Evolutionary conservation across 2,797 vertebrate genomes (phyloP).

Genomic region (Ciconia nigra): DNA sequence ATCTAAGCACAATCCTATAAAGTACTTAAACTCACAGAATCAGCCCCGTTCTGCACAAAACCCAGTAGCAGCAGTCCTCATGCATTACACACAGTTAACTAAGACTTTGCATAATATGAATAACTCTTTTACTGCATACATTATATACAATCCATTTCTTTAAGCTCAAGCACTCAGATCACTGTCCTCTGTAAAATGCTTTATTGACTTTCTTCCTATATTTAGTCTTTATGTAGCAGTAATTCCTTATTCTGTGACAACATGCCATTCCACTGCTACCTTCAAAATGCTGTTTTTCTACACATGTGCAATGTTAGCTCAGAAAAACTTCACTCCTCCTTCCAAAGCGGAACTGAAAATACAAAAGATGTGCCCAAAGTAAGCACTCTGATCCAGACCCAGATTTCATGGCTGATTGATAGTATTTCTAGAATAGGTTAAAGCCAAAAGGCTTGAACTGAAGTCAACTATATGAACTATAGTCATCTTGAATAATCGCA

Average conservation of each 20-base stretch:
- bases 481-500: not conserved
- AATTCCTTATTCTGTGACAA: not conserved
- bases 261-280: not conserved
- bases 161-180: not conserved
- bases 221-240: not conserved
- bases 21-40: not conserved
- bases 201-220: not conserved
- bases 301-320: not conserved
- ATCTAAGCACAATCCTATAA: not conserved
- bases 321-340: not conserved
- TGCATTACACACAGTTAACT: not conserved
- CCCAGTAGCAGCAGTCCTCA: not conserved
- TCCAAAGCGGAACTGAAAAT: not conserved
- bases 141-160: not conserved
- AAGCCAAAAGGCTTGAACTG: not conserved
- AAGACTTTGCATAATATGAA: not conserved
- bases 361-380: not conserved
- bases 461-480: not conserved
- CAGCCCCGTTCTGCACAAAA: not conserved
- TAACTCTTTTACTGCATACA: not conserved
- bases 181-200: not conserved
- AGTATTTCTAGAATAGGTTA: not conserved
- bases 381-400: not conserved
- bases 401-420: not conserved
- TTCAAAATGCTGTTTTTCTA: not conserved